Conservation (phyloP, 2,113 vertebrate genomes). For the Hoplias malabaricus region DNA sequence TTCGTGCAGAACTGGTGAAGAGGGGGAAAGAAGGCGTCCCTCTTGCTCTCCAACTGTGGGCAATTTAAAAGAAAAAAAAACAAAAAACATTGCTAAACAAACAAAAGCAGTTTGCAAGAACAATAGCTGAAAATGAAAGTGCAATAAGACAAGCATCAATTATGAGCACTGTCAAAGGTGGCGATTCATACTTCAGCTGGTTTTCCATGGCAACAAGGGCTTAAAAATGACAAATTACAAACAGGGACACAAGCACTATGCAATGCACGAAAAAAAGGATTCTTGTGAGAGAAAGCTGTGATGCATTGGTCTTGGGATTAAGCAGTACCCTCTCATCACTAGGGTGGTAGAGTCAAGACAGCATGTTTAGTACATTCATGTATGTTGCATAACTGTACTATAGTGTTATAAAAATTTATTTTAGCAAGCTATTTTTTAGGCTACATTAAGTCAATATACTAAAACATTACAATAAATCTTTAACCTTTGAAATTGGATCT, state of each 20-base stretch:
- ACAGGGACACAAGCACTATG: neutral
- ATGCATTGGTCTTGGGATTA: no score
- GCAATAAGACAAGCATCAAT: neutral
- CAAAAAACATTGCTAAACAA: neutral
- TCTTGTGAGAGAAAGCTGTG: neutral
- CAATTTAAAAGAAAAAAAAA: conserved; percentile 42
- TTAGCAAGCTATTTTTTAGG: no score
- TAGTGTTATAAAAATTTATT: no score
- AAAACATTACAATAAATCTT: no score
- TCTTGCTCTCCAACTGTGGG: conserved; percentile 95
- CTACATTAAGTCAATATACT: no score
- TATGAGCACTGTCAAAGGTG: neutral
- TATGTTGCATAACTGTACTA: no score
- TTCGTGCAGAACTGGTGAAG: conserved; percentile 99
- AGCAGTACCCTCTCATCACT: no score
- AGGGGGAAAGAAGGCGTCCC: conserved; percentile 96
- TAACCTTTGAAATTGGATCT: no score
- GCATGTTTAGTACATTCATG: no score
- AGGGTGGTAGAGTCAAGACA: no score
- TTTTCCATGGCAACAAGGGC: neutral
- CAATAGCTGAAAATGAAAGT: neutral
- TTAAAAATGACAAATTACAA: neutral
- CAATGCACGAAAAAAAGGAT: neutral
- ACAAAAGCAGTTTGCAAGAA: neutral
- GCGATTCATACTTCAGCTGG: neutral